Evolutionary conservation across 2,797 vertebrate genomes (phyloP).

Genomic region (Melanotaenia pygmaea): DNA sequence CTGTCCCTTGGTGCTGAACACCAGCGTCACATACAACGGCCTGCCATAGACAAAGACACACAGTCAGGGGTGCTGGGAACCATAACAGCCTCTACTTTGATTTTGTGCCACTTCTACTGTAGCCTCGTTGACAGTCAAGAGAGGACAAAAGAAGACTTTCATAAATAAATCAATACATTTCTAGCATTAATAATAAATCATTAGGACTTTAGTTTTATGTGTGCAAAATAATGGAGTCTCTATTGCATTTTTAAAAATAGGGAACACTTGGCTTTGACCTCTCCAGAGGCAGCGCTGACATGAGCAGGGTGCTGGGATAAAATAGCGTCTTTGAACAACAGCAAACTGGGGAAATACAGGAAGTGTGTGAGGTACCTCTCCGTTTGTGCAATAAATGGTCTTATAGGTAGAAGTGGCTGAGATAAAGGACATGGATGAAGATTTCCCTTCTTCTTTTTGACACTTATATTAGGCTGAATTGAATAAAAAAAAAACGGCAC

Average conservation of each 20-base stretch:
- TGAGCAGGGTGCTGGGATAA: slow-evolving; percentile 52
- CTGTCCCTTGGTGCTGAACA: slow-evolving; percentile 89
- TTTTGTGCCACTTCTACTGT: slow-evolving; percentile 36
- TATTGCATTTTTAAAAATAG: slow-evolving; percentile 75
- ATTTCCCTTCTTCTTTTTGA: not conserved
- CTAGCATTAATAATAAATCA: slow-evolving; percentile 80
- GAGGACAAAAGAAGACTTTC: slow-evolving; percentile 68
- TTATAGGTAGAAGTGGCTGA: too few species aligned
- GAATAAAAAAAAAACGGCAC: not conserved
- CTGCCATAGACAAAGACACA: slow-evolving; percentile 72
- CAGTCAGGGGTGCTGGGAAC: slow-evolving; percentile 6
- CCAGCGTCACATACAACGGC: slow-evolving; percentile 89
- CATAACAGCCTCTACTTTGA: slow-evolving; percentile 6
- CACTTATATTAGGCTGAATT: not conserved
- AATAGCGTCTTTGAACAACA: slow-evolving; percentile 53
- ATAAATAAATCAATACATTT: slow-evolving; percentile 77
- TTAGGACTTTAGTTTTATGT: slow-evolving; percentile 70
- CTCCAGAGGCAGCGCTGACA: slow-evolving; percentile 56
- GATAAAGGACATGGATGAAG: too few species aligned
- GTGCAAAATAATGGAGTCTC: slow-evolving; percentile 76
- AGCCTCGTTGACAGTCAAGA: slow-evolving; percentile 32
- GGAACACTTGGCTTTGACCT: slow-evolving; percentile 61
- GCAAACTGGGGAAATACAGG: slow-evolving; percentile 25
- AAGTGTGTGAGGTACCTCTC: not conserved
- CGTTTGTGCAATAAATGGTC: not conserved